Percentiles rank a stretch among this genome's conserved stretches.
Conservation (phyloP, 2,888 invertebrate genomes). For the Conistra vaccinii region DNA sequence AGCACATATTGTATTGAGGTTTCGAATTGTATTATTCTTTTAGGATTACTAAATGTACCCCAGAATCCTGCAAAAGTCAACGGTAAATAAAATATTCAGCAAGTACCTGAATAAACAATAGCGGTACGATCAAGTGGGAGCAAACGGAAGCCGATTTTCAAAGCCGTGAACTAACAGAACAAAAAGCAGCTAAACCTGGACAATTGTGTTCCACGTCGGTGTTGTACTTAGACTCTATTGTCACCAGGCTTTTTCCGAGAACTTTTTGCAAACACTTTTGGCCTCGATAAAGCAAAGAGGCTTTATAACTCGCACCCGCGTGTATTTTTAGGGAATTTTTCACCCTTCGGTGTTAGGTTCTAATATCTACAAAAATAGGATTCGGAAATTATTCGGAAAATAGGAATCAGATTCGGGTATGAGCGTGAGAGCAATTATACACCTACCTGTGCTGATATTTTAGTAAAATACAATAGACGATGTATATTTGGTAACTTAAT, state of each 20-base stretch:
- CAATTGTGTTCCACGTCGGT: slow-evolving; percentile 8
- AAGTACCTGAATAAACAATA: slow-evolving; percentile 28
- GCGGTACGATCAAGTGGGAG: slow-evolving; percentile 24
- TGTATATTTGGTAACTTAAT: too few relatives aligned
- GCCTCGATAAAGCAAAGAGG: not conserved
- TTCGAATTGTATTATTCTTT: not conserved
- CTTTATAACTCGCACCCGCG: not conserved
- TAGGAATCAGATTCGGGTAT: not conserved
- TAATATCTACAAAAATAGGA: not conserved
- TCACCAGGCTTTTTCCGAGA: not conserved
- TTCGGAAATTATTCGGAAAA: too few relatives aligned
- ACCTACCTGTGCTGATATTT: not conserved
- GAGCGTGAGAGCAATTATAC: not conserved
- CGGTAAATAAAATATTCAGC: slow-evolving; percentile 30
- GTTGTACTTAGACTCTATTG: slow-evolving; percentile 12
- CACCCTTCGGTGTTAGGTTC: not conserved
- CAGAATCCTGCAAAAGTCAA: slow-evolving; percentile 1
- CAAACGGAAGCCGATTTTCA: slow-evolving; percentile 21
- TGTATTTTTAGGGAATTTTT: not conserved
- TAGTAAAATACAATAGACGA: too few relatives aligned
- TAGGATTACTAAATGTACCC: not conserved
- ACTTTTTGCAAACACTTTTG: slow-evolving; percentile 17
- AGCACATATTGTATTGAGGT: not conserved
- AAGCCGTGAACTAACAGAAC: slow-evolving; percentile 20
- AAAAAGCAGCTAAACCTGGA: slow-evolving; percentile 24